These are phyloP conservation scores for Nothocercus nigrocapillus DNA, from an alignment of 2,113 vertebrate genomes.

Conservation along the genomic window DNA sequence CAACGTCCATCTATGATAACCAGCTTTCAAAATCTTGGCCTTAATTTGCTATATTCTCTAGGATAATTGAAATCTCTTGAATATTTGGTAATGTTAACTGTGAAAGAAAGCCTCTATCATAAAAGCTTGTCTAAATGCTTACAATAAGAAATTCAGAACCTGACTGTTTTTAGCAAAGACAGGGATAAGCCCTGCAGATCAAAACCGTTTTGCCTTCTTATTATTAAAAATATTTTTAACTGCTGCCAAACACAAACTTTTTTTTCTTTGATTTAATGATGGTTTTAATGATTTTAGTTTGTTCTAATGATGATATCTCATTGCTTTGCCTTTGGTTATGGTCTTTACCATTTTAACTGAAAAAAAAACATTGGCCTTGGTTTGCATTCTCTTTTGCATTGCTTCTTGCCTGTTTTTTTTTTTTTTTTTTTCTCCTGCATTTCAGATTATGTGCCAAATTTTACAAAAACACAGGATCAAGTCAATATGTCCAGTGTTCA, in stretches of 20 bases:
- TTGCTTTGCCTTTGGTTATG: neutral
- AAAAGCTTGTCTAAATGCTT: neutral
- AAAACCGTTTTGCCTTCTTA: neutral
- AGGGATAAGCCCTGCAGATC: neutral
- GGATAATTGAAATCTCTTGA: neutral
- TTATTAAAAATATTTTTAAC: neutral
- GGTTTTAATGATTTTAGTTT: too few species aligned
- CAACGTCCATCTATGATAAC: neutral
- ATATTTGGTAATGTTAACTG: neutral
- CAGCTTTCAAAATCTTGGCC: neutral
- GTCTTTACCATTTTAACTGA: neutral
- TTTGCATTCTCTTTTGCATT: neutral
- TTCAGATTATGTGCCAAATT: neutral
- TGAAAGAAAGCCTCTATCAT: neutral
- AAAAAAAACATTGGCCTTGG: neutral
- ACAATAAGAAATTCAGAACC: neutral
- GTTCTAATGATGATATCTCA: neutral
- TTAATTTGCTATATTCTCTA: neutral
- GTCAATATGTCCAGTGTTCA: neutral
- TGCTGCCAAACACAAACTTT: neutral
- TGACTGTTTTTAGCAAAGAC: neutral
- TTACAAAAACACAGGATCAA: neutral
- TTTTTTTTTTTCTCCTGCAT: neutral
- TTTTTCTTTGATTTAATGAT: too few species aligned
- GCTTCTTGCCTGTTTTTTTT: neutral